Conservation (phyloP, 2,113 vertebrate genomes). For the Notarius quadriscutis region DNA sequence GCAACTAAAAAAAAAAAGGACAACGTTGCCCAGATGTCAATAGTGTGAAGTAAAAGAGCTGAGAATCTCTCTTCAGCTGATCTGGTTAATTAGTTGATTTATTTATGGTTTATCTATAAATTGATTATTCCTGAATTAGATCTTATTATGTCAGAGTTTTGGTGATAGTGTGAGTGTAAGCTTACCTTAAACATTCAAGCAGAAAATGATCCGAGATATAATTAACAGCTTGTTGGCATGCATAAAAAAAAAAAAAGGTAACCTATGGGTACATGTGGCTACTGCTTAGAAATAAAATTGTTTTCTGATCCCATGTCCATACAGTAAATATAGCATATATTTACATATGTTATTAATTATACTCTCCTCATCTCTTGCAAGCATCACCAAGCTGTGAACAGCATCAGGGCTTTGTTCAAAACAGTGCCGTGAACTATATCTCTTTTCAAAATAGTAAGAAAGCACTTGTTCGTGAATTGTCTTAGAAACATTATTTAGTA, state of each 20-base stretch:
- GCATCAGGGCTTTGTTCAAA: too few relatives aligned
- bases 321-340: too few relatives aligned
- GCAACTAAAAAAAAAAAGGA: not conserved
- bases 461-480: too few relatives aligned
- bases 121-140: not conserved
- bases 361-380: too few relatives aligned
- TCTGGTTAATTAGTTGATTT: not conserved
- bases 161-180: not conserved
- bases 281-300: too few relatives aligned
- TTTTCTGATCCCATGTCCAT: too few relatives aligned
- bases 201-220: not conserved
- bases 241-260: not conserved
- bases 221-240: conserved; percentile 20
- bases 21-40: not conserved
- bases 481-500: too few relatives aligned
- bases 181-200: not conserved
- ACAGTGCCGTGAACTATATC: too few relatives aligned
- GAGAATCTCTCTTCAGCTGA: not conserved
- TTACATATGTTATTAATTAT: too few relatives aligned
- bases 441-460: too few relatives aligned
- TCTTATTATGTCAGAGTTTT: not conserved
- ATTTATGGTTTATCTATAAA: not conserved
- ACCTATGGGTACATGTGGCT: too few relatives aligned
- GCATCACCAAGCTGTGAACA: too few relatives aligned
- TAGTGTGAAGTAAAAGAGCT: not conserved